Percentiles rank a stretch among this genome's conserved stretches.
Conservation (phyloP, 2,113 vertebrate genomes). For the Pteronura brasiliensis region DNA sequence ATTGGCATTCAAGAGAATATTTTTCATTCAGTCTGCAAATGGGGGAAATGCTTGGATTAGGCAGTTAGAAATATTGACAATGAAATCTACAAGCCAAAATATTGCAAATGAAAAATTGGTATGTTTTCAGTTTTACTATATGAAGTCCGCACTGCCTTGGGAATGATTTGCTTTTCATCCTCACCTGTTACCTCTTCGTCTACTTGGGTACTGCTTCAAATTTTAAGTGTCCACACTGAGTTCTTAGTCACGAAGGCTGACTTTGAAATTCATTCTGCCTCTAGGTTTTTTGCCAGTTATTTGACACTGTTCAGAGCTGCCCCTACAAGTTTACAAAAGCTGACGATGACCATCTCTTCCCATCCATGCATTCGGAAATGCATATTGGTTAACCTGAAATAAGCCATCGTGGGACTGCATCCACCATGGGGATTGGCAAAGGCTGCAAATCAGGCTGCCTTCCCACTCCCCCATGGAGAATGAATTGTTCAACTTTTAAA, state of each 20-base stretch:
- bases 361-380: neutral
- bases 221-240: neutral
- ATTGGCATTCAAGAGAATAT: neutral
- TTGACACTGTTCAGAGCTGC: neutral
- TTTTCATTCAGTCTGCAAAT: neutral
- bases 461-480: neutral
- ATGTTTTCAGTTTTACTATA: neutral
- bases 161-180: neutral
- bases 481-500: neutral
- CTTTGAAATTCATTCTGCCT: neutral
- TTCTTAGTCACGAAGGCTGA: neutral
- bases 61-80: neutral
- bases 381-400: neutral
- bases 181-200: neutral
- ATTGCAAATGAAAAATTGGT: neutral
- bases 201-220: neutral
- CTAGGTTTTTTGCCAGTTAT: neutral
- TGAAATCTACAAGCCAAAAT: neutral
- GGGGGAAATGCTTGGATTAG: neutral
- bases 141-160: neutral
- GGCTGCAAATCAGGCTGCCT: neutral
- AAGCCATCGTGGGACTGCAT: neutral
- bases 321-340: neutral
- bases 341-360: neutral
- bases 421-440: neutral